Evolutionary conservation across 2,797 vertebrate species (phyloP).

Genomic region (Lindbergichthys nudifrons): DNA sequence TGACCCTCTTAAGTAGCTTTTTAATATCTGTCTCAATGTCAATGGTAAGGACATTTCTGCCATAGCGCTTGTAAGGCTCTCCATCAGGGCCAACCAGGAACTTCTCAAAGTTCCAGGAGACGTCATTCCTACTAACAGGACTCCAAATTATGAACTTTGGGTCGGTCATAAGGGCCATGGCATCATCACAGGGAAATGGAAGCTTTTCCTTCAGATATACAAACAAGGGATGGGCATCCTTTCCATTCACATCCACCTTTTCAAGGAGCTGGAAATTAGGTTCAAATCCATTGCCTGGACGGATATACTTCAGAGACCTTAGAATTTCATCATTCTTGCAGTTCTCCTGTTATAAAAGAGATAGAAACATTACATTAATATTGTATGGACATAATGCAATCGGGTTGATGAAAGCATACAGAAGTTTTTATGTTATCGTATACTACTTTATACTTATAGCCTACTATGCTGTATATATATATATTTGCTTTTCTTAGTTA

Average conservation of each 20-base stretch:
- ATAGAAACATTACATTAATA: background rate
- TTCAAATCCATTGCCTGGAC: constrained; percentile 90
- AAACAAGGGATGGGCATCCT: constrained; percentile 89
- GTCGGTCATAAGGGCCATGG: constrained; percentile 88
- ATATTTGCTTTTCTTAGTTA: too few species aligned
- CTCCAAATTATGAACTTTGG: constrained; percentile 92
- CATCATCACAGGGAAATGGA: constrained; percentile 88
- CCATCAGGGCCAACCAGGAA: constrained; percentile 89
- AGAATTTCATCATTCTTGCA: constrained; percentile 90
- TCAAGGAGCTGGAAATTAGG: constrained; percentile 89
- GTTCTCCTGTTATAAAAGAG: constrained; percentile 86
- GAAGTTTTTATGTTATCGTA: background rate
- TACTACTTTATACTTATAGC: background rate
- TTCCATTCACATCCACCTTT: constrained; percentile 92
- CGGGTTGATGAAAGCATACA: background rate
- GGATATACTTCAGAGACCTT: constrained; percentile 85
- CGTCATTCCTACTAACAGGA: constrained; percentile 88
- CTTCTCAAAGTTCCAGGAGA: constrained; percentile 96
- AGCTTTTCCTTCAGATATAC: constrained; percentile 87
- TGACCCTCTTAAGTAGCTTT: constrained; percentile 82
- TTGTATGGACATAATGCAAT: background rate
- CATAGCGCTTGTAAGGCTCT: constrained; percentile 91
- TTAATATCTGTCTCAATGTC: constrained; percentile 90
- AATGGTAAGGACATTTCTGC: constrained; percentile 88
- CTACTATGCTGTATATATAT: background rate